phyloP scores from a whole-genome alignment of 2,113 vertebrate species.

The Apaloderma vittatum region DNA sequence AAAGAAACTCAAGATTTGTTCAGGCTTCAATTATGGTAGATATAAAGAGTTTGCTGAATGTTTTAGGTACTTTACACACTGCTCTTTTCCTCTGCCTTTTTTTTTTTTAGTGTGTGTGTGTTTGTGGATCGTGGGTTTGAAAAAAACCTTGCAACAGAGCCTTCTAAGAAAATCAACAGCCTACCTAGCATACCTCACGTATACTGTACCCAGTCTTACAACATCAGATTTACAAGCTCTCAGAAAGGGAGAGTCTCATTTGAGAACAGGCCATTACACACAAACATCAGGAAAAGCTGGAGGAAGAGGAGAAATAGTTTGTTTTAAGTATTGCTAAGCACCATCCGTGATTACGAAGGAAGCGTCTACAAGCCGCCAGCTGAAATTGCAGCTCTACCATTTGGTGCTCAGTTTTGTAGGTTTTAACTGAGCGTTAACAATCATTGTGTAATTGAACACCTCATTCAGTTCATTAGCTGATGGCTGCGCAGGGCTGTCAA shows the following conservation, averaged over 20 bases:
- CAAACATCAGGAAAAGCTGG: constrained; percentile 20
- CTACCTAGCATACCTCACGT: not conserved
- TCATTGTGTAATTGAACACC: constrained; percentile 62
- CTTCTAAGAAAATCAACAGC: not conserved
- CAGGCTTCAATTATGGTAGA: not conserved
- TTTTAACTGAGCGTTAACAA: constrained; percentile 70
- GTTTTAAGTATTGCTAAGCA: constrained; percentile 44
- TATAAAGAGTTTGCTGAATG: not conserved
- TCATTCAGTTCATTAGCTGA: constrained; percentile 69
- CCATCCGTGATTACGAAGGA: not conserved
- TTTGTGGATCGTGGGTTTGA: not conserved
- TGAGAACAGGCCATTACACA: constrained; percentile 24
- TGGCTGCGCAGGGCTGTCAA: constrained; percentile 26
- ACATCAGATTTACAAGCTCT: constrained; percentile 11
- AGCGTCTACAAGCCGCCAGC: not conserved
- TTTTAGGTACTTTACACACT: not conserved
- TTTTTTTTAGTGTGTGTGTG: too few species aligned
- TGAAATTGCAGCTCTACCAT: constrained; percentile 38
- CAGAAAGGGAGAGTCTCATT: constrained; percentile 1
- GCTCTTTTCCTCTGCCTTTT: accelerated
- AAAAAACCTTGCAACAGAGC: not conserved
- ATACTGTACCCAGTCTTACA: not conserved
- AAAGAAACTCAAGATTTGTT: not conserved
- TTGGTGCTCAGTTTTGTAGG: constrained; percentile 42
- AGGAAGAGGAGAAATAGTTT: constrained; percentile 45